A percentile compares a stretch with the other conserved stretches of the same genome.
These are phyloP conservation scores for Paramuricea clavata DNA, from an alignment of 92 coral and sea anemone genomes.

Conservation along the genomic window DNA sequence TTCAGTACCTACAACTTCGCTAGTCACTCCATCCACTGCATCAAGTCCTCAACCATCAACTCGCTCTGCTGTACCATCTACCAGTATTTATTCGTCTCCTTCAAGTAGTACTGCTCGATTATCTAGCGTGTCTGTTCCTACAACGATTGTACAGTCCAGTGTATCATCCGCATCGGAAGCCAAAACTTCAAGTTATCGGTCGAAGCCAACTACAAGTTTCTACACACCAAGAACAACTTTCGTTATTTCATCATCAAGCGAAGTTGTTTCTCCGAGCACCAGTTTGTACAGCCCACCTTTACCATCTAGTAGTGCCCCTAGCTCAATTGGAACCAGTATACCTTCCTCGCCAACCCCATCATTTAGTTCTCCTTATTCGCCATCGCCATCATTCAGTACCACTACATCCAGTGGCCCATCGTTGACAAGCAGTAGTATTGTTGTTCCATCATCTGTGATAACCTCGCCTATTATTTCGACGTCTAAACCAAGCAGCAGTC, in stretches of 20 bases:
- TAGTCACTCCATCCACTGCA: constrained; percentile 10
- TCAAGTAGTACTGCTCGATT: not conserved
- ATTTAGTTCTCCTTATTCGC: not conserved
- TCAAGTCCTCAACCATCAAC: constrained; percentile 12
- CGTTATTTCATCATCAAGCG: not conserved
- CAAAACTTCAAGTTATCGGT: not conserved
- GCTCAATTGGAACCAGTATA: constrained; percentile 1
- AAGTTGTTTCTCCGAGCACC: not conserved
- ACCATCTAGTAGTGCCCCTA: not conserved
- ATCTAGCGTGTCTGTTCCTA: not conserved
- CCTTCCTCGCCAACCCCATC: constrained; percentile 11
- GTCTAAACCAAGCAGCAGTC: constrained; percentile 48
- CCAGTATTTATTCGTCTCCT: constrained; percentile 17
- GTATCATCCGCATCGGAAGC: constrained; percentile 20
- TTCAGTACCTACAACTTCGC: constrained; percentile 13
- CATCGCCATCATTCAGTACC: constrained; percentile 29
- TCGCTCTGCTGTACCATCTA: constrained; percentile 23
- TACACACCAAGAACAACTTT: constrained; percentile 40
- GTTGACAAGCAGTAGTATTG: not conserved
- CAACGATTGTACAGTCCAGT: not conserved
- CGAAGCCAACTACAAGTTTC: constrained; percentile 37
- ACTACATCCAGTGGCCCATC: constrained; percentile 5
- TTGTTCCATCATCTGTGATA: not conserved
- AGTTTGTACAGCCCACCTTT: constrained; percentile 29
- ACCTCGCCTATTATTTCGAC: constrained; percentile 40